Base-by-base conservation (phyloP, 30 jellyfish, hydroid and myxozoan genomes). In the Pelagia noctiluca region DNA sequence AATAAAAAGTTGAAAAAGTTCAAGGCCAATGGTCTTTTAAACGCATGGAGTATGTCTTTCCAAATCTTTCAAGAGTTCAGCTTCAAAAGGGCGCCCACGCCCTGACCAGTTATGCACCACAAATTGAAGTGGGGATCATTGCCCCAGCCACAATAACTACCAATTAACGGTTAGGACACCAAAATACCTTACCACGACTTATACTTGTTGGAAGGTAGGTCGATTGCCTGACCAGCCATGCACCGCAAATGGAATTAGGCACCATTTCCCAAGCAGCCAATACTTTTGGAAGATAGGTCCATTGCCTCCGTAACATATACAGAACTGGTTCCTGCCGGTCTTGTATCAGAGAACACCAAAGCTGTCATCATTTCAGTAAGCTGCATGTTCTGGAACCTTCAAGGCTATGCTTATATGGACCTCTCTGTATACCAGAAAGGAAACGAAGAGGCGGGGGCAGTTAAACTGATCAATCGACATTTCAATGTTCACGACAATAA, bases 401-500 rank as follows among this genome's bases (percentile, higher is more conserved):
- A 52, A 28, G 77, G 77, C 24, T 52, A 63, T 63, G 77, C 77
- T 25, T 63, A 63, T 25, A 30, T 63, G 48, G 28, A 13, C 24
- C 52, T 34, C 5, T 50, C 10, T 25, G 11, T 63, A 22, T 7
- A 63, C 52, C 77, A 63, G 24, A 63, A 63, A 25, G 77, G 77
- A 25, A 63, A 63, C 57, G 77, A 63, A 30, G 52, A 21, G 11
- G 52, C 52, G 25, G 77, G 77, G 24, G 2, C 19, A 7, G 77
- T 52, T 2, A 13, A 63, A 7, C 25, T 25, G 22, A 13, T 3
- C 5, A 63, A 63, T 34, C 22, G 53, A 2, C 77, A 63, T 63
- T 63, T 5, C 24, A 13, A 10, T 3, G 77, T 63, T 52, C 28
- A 63, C 28, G 77, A 50, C 16, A 63, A 63, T 21, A 25, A 30